Percentiles rank a stretch among this genome's conserved stretches.
These are phyloP conservation scores for Amniataba percoides DNA, from an alignment of 2,797 vertebrate species.

Conservation along the genomic window DNA sequence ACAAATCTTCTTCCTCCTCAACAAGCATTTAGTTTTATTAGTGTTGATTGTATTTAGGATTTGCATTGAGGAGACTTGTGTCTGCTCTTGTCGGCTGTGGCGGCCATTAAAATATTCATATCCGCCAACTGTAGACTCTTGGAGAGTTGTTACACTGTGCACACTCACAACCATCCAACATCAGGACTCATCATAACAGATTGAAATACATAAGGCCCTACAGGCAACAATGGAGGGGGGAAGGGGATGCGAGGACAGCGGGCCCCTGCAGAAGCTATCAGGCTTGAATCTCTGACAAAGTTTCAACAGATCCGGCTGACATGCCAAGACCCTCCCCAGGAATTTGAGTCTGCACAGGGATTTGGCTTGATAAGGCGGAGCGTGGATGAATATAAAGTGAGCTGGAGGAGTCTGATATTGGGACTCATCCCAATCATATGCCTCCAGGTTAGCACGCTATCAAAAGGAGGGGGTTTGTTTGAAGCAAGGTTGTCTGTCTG, in stretches of 20 bases:
- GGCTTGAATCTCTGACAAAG: conserved; percentile 56
- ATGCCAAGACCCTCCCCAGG: conserved; percentile 53
- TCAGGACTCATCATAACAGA: conserved; percentile 45
- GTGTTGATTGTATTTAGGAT: conserved; percentile 62
- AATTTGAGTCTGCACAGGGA: conserved; percentile 54
- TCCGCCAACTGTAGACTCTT: conserved; percentile 57
- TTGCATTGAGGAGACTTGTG: conserved; percentile 52
- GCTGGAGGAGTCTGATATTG: conserved; percentile 69
- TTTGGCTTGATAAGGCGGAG: conserved; percentile 70
- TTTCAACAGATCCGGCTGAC: conserved; percentile 58
- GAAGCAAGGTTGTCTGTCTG: conserved; percentile 68
- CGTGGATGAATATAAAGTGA: conserved; percentile 68
- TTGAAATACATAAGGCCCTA: conserved; percentile 47
- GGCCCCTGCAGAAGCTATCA: conserved; percentile 54
- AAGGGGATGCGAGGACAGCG: conserved; percentile 56
- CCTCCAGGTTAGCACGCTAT: conserved; percentile 77
- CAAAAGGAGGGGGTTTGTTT: conserved; percentile 71
- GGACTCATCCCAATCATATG: conserved; percentile 65
- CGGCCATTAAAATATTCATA: conserved; percentile 64
- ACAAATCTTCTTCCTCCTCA: conserved; percentile 72
- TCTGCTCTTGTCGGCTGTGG: conserved; percentile 59
- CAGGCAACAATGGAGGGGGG: conserved; percentile 29
- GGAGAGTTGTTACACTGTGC: conserved; percentile 27
- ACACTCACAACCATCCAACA: conserved; percentile 26
- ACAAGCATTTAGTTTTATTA: conserved; percentile 69